phyloP scores from a whole-genome alignment of 2,888 invertebrate species.

The Terebella lapidaria region DNA sequence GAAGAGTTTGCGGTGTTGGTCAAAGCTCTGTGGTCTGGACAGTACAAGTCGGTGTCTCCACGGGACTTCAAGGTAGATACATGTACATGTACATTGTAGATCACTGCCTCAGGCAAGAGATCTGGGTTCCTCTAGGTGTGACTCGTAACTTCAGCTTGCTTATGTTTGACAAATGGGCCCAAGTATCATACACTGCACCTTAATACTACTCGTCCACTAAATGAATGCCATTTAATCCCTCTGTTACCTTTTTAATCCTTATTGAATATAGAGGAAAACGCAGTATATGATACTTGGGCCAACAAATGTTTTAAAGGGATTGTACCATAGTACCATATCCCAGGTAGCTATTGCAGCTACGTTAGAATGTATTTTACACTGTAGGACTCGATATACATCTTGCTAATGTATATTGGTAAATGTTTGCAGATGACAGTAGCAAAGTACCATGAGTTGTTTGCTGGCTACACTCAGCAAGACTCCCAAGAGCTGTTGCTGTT shows the following conservation, averaged over 20 bases:
- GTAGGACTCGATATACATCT: not conserved
- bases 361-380: not conserved
- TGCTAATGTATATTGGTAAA: not conserved
- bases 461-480: constrained; percentile 68
- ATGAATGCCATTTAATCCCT: too few species aligned
- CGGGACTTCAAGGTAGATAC: constrained; percentile 69
- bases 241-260: too few species aligned
- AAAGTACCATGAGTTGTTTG: constrained; percentile 65
- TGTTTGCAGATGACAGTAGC: constrained; percentile 65
- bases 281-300: too few species aligned
- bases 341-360: too few species aligned
- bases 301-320: too few species aligned
- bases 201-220: too few species aligned
- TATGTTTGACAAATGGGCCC: too few species aligned
- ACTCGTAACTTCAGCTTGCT: not conserved
- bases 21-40: constrained; percentile 74
- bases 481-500: constrained; percentile 82
- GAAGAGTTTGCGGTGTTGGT: constrained; percentile 79
- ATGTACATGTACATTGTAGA: not conserved
- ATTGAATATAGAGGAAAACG: too few species aligned
- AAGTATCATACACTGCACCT: too few species aligned
- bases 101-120: too few species aligned
- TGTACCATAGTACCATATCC: too few species aligned
- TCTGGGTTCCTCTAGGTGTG: too few species aligned
- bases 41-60: constrained; percentile 74